Evolutionary conservation across 2,113 vertebrate species (phyloP), one percentile per base, ranked within the genome.

Genomic region (Pachycephala philippinensis): DNA sequence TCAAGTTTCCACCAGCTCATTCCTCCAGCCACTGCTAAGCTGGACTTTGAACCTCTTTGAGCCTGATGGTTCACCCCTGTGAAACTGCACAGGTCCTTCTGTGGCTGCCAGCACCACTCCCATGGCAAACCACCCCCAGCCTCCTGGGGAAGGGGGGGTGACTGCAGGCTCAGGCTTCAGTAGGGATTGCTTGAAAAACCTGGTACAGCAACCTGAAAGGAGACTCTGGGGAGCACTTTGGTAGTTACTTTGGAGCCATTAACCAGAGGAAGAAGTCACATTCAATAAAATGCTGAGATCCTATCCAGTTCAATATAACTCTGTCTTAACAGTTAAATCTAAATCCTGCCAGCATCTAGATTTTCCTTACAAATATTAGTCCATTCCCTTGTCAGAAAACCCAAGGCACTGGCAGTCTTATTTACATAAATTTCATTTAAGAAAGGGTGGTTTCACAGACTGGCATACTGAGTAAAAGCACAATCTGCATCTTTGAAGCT

Each of bases 391-490:
- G 40, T 57, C 10, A 13, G 45, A 79, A 44, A 76, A 82, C 53
- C 49, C 45, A 72, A 87, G 61, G 70, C 95, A 57, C 20, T 20
- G 21, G 33, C 77, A 83, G 24, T 60, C 35, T 70, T 90, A 84
- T 81, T 94, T 84, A 85, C 74, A 92, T 81, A 82, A 84, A 87
- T 92, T 87, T 81, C 64, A 89, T 79, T 81, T 87, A 72, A 76
- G 44, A 56, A 87, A 66, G 35, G 9, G 7, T 75, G 26, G 33
- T 56, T 93, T 94, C 59, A 56, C 23, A 75, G 54, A 24, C 54
- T 57, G 33, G 30, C 24, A 23, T 52, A 40, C 56, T 44, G 31
- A 79, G 68, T 44, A 61, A 40, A 35, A 74, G 19, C 13, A 18
- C 71, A 79, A 89, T 82, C 72, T 56, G 64, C 57, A 60, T 52